Conservation (phyloP, 2,797 vertebrate species). For the Mus minutoides region DNA sequence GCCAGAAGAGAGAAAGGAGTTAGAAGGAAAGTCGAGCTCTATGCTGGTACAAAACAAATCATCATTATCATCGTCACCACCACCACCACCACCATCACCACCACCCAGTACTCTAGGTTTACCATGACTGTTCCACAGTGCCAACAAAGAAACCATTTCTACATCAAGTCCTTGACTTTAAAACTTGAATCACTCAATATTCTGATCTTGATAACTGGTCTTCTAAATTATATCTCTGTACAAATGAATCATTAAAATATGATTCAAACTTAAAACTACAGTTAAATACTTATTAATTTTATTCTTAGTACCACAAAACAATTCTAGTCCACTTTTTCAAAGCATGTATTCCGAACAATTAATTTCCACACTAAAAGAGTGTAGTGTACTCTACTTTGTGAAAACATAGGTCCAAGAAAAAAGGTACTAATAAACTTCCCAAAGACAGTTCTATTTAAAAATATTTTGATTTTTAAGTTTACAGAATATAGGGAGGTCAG, state of each 20-base stretch:
- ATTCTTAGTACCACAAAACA: conserved; percentile 29
- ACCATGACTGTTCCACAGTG: not conserved
- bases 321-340: conserved; percentile 37
- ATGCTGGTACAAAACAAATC: not conserved
- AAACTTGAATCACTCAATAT: conserved; percentile 24
- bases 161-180: conserved; percentile 30
- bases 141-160: conserved; percentile 1
- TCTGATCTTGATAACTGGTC: not conserved
- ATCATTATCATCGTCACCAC: not conserved
- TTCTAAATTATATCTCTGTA: conserved; percentile 21
- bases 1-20: not conserved
- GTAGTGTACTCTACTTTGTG: not conserved
- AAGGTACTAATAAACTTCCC: not conserved
- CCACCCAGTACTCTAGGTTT: not conserved
- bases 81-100: no score
- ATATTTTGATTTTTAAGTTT: conserved; percentile 31
- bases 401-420: conserved; percentile 43
- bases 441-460: conserved; percentile 40
- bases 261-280: conserved; percentile 5
- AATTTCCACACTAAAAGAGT: not conserved
- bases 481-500: not conserved
- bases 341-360: conserved; percentile 18
- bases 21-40: not conserved
- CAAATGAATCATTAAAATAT: conserved; percentile 36
- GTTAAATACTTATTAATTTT: conserved; percentile 44